A percentile compares a stretch with the other conserved stretches of the same genome.
Conservation (phyloP, 2,113 vertebrate species). For the Pterocles gutturalis region DNA sequence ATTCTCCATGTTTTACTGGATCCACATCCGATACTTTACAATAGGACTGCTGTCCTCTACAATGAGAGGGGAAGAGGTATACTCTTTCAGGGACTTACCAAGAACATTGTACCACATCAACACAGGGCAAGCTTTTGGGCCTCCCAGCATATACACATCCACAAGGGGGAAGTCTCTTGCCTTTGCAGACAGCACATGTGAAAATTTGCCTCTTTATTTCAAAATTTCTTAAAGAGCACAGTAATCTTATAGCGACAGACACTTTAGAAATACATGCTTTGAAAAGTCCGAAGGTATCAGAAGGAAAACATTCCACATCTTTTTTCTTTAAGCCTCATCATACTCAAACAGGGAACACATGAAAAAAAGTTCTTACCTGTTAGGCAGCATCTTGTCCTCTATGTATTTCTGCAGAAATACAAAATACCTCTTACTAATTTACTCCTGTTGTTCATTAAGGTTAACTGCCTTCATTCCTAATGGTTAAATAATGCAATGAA, state of each 20-base stretch:
- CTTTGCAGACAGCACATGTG: background rate
- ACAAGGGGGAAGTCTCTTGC: background rate
- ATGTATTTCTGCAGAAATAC: slow-evolving; percentile 82
- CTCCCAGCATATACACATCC: background rate
- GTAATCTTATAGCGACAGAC: background rate
- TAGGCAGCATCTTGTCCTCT: slow-evolving; percentile 66
- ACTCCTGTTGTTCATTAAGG: background rate
- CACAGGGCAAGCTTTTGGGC: background rate
- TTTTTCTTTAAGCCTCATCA: background rate
- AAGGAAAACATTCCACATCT: background rate
- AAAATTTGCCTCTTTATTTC: background rate
- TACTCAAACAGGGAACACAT: background rate
- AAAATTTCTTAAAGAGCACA: background rate
- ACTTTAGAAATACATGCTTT: background rate
- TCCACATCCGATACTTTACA: background rate
- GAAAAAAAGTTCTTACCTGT: slow-evolving; percentile 75
- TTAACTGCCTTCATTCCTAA: background rate
- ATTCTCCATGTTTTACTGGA: background rate
- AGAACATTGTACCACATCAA: background rate
- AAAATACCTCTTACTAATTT: background rate
- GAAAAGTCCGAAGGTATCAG: background rate
- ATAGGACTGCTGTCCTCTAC: background rate
- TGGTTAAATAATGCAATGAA: background rate
- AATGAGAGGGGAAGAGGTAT: background rate
- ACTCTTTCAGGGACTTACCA: background rate